Evolutionary conservation across 2,888 invertebrate genomes (phyloP), one percentile per base, ranked within the genome.

Genomic region (Melieria crassipennis): DNA sequence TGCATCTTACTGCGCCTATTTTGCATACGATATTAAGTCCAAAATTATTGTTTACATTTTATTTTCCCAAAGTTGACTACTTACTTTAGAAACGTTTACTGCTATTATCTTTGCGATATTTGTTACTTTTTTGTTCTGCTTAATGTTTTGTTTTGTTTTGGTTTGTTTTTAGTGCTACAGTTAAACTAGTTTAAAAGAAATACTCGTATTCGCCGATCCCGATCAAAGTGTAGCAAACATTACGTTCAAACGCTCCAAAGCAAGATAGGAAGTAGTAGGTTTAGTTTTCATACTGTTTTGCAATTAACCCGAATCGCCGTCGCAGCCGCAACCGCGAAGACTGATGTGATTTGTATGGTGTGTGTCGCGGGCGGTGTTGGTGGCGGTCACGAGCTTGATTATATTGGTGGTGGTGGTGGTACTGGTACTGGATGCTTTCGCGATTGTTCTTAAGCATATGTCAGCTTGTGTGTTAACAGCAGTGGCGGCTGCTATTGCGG

Each of bases 401-500:
- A 52, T 9, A 13, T 52, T 52, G 52, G 9, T 50, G 9, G 11
- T 50, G 50, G 30, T 30, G 30, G 30, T 30, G 30, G 30, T 30
- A 30, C 30, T 30, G 30, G 30, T 30, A 30, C 30, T 30, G 30
- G 30, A 30, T 30, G 30, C 30, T 30, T 30, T 30, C 30, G 30
- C 30, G 30, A 30, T 30, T 58, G 50, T 47, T 50, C 58, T 58
- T 66, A 60, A 60, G 66, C 66, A 67, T 67, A 67, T 52, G 65
- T 66, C 56, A 65, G 58, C 66, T 71, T 63, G 55, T 46, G 57
- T 52, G 69, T 68, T 76, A 75, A 68, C 73, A 75, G 70, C 72
- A 73, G 61, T 61, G 56, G 66, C 42, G 65, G 70, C 71, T 75
- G 77, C 77, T 79, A 77, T 77, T 78, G 71, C 52, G 73, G 77